Evolutionary conservation across 2,888 invertebrate species (phyloP).

Genomic region (Philonicus albiceps): DNA sequence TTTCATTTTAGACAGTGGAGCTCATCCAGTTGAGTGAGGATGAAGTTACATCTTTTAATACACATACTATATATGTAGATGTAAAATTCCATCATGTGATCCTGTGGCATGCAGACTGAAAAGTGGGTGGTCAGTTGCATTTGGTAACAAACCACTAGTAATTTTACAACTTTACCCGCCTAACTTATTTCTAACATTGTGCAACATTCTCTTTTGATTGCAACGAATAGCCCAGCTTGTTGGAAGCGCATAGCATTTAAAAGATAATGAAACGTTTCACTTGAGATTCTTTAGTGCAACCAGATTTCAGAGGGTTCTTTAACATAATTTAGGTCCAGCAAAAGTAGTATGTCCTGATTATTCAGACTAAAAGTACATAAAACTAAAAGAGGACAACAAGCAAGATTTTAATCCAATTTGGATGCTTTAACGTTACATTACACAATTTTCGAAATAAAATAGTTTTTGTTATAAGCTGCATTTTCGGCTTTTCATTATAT

Average conservation of each 20-base stretch:
- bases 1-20: background rate
- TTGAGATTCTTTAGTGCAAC: background rate
- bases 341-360: background rate
- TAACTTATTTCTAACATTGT: background rate
- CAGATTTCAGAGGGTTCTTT: background rate
- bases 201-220: background rate
- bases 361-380: background rate
- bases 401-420: too few species aligned
- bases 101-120: background rate
- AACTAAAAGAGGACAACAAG: background rate
- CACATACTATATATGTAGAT: background rate
- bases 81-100: background rate
- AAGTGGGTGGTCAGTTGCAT: background rate
- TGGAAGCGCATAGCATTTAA: background rate
- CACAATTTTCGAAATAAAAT: too few species aligned
- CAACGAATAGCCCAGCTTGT: background rate
- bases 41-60: background rate
- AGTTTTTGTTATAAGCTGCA: too few species aligned
- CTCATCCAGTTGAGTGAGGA: background rate
- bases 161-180: background rate
- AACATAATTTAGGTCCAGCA: background rate
- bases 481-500: too few species aligned
- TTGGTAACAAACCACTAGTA: background rate
- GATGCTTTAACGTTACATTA: too few species aligned
- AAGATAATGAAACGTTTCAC: background rate